Evolutionary conservation across 2,113 vertebrate genomes (phyloP).

Genomic region (Dinomys branickii): DNA sequence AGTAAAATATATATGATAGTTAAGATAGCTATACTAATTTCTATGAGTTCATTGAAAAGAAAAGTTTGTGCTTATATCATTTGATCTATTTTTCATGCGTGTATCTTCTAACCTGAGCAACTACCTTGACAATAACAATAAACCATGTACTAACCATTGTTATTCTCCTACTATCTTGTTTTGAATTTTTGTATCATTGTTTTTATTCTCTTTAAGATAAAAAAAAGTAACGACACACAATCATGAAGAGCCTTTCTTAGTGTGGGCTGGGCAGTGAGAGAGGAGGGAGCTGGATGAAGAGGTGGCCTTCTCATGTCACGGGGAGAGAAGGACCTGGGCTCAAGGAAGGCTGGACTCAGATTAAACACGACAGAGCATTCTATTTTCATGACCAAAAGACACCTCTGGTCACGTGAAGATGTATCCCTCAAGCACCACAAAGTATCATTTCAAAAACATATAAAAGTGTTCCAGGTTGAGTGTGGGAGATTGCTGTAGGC

Average conservation of each 20-base stretch:
- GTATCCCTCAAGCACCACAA: neutral
- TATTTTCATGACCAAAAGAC: neutral
- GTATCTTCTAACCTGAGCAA: no score
- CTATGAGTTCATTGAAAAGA: no score
- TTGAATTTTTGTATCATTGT: no score
- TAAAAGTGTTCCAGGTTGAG: neutral
- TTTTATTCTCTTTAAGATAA: no score
- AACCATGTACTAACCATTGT: no score
- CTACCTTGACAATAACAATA: no score
- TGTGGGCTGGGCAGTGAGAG: neutral
- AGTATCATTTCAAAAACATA: neutral
- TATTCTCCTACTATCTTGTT: no score
- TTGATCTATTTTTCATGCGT: no score
- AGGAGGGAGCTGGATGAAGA: neutral
- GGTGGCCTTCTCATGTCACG: neutral
- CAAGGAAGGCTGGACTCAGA: neutral
- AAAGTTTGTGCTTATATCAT: no score
- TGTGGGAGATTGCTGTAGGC: neutral
- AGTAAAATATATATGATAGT: no score
- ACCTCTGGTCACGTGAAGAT: neutral
- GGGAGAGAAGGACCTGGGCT: neutral
- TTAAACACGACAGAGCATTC: neutral
- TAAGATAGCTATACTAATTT: no score
- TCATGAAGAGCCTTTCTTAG: neutral
- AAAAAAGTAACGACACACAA: neutral